Evolutionary conservation across 2,113 vertebrate genomes (phyloP).

Genomic region (Poecilia latipinna): DNA sequence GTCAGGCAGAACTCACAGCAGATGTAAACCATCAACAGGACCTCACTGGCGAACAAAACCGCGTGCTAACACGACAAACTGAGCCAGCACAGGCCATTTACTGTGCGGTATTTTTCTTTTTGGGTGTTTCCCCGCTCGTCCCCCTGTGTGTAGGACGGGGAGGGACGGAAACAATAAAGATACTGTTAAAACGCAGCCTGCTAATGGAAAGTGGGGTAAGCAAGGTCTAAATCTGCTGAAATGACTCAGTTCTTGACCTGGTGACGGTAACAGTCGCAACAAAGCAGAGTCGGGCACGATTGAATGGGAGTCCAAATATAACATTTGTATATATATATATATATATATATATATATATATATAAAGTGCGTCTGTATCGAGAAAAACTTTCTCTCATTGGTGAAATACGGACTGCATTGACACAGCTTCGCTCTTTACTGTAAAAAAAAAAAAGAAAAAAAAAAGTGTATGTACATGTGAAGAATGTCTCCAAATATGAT

Average conservation of each 20-base stretch:
- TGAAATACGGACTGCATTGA: neutral
- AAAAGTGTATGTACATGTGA: no score
- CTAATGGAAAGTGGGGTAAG: neutral
- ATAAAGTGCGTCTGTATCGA: neutral
- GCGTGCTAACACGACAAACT: conserved; percentile 8
- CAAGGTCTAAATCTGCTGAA: neutral
- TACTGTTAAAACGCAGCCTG: conserved; percentile 7
- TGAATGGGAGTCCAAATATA: neutral
- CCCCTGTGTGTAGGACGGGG: conserved; percentile 10
- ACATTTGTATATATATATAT: neutral
- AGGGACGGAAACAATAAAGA: conserved; percentile 10
- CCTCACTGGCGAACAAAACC: conserved; percentile 37
- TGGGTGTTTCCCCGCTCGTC: conserved; percentile 44
- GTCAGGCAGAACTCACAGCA: conserved; percentile 17
- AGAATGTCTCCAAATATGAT: neutral
- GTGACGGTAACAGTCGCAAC: neutral
- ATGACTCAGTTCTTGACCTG: neutral
- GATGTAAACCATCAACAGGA: conserved; percentile 40
- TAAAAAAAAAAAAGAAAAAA: neutral
- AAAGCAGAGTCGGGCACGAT: neutral
- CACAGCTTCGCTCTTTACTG: neutral
- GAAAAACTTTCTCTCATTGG: neutral
- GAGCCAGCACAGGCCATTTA: conserved; percentile 21
- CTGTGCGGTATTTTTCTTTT: conserved; percentile 14
- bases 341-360: no score